phyloP scores from a whole-genome alignment of 2,797 vertebrate species.

The Hydrocynus forskahlii region DNA sequence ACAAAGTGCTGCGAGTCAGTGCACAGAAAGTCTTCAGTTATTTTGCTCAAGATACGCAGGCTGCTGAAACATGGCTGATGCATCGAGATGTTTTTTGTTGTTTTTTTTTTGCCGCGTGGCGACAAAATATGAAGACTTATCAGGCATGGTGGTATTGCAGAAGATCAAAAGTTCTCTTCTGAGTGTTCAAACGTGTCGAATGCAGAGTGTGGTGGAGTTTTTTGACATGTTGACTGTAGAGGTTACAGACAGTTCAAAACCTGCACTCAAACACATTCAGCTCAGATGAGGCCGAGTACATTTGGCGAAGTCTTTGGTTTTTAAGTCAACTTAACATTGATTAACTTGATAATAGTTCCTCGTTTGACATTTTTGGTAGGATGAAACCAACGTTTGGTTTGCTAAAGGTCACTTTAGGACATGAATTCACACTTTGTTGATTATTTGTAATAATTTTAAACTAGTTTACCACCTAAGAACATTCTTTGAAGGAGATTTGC shows the following conservation, averaged over 20 bases:
- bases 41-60: slow-evolving; percentile 13
- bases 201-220: neutral
- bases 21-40: slow-evolving; percentile 21
- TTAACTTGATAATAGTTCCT: neutral
- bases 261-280: neutral
- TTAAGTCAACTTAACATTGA: neutral
- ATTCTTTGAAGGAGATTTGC: too few relatives aligned
- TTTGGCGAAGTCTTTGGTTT: too few relatives aligned
- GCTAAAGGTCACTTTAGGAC: neutral
- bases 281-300: too few relatives aligned
- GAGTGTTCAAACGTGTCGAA: neutral
- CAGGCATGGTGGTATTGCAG: neutral
- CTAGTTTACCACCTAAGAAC: too few relatives aligned
- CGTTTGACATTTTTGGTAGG: neutral
- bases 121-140: neutral
- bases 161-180: neutral
- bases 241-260: neutral
- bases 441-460: too few relatives aligned
- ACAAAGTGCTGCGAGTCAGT: slow-evolving; percentile 48
- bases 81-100: neutral
- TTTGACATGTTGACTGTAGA: neutral
- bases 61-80: slow-evolving; percentile 33
- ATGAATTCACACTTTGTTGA: too few relatives aligned
- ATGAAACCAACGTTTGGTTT: neutral
- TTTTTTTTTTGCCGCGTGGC: neutral